These are phyloP conservation scores for Macquaria australasica DNA, from an alignment of 2,113 vertebrate genomes.

Conservation along the genomic window DNA sequence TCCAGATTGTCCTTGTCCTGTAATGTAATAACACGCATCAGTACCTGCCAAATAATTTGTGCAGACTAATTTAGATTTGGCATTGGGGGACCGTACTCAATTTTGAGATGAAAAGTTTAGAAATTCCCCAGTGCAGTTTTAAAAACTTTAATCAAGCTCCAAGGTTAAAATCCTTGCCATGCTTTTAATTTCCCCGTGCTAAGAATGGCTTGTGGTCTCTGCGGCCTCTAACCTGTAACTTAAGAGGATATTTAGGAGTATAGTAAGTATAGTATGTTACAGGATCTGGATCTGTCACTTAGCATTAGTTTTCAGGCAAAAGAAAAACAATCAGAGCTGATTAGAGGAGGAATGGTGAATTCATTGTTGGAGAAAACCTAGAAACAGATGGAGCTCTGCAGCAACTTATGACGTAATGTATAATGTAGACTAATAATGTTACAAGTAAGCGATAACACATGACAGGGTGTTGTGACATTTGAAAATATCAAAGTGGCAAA, in stretches of 20 bases:
- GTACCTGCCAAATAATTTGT: slow-evolving; percentile 62
- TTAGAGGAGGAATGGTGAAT: slow-evolving; percentile 23
- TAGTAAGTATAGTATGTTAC: background rate
- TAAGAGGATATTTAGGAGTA: slow-evolving; percentile 35
- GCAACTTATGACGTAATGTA: background rate
- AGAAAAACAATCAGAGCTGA: slow-evolving; percentile 41
- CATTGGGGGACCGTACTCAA: slow-evolving; percentile 20
- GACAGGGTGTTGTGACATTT: background rate
- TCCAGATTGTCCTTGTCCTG: slow-evolving; percentile 54
- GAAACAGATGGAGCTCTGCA: slow-evolving; percentile 30
- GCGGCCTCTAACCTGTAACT: slow-evolving; percentile 3
- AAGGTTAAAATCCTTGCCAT: slow-evolving; percentile 30
- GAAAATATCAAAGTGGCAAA: background rate
- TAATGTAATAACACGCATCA: slow-evolving; percentile 72
- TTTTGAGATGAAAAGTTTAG: slow-evolving; percentile 52
- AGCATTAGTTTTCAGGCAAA: background rate
- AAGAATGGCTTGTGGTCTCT: background rate
- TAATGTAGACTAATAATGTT: background rate
- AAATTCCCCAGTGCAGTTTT: slow-evolving; percentile 38
- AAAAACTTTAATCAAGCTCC: slow-evolving; percentile 57
- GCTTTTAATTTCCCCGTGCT: background rate
- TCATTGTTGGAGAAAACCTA: slow-evolving; percentile 25
- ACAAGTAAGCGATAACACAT: background rate
- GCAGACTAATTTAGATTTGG: slow-evolving; percentile 54
- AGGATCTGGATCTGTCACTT: slow-evolving; percentile 26